Evolutionary conservation across 2,797 vertebrate genomes (phyloP).

Genomic region (Eupleurogrammus muticus): DNA sequence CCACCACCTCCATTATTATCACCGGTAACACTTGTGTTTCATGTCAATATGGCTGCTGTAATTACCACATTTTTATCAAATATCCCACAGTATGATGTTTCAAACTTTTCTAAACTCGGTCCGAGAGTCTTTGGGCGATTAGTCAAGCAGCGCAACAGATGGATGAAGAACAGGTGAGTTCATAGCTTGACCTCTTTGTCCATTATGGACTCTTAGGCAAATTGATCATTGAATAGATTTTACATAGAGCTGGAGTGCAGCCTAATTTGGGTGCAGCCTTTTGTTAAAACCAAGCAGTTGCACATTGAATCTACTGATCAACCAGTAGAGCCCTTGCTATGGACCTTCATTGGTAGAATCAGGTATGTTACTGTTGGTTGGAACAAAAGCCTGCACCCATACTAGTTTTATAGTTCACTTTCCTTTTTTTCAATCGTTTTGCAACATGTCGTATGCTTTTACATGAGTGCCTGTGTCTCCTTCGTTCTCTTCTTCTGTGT

Average conservation of each 20-base stretch:
- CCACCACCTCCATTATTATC: too few relatives aligned
- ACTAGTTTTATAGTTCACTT: neutral
- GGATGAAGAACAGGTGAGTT: neutral
- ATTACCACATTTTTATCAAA: neutral
- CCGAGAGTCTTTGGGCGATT: neutral
- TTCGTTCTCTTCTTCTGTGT: too few relatives aligned
- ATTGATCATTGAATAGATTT: neutral
- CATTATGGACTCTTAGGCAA: neutral
- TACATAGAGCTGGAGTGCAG: too few relatives aligned
- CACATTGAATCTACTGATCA: too few relatives aligned
- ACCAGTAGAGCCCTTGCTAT: too few relatives aligned
- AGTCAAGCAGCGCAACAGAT: neutral
- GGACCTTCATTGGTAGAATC: too few relatives aligned
- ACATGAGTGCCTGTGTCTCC: too few relatives aligned
- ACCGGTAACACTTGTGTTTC: too few relatives aligned
- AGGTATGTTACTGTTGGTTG: too few relatives aligned
- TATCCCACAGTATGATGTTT: neutral
- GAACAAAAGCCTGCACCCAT: too few relatives aligned
- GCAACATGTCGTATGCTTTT: slow-evolving; percentile 6
- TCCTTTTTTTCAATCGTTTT: slow-evolving; percentile 11
- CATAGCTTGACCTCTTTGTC: neutral
- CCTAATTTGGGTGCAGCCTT: too few relatives aligned
- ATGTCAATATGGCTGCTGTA: neutral
- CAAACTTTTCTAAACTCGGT: neutral
- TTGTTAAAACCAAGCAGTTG: too few relatives aligned